Percentiles rank a stretch among this genome's conserved stretches.
Conservation (phyloP, 2,888 invertebrate species). For the Idaea dimidiata region DNA sequence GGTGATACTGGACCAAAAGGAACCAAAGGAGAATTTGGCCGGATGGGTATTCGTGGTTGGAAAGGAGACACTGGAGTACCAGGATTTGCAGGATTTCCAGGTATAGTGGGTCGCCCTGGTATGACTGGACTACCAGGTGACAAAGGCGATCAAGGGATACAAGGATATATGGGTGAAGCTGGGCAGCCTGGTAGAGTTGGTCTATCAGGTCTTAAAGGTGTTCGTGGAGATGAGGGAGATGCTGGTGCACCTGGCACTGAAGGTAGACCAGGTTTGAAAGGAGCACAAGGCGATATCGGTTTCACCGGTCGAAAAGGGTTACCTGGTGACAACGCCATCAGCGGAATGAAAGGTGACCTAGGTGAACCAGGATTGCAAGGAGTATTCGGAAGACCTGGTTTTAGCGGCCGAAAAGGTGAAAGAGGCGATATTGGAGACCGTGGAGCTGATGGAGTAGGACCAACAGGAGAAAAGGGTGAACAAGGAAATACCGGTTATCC, state of each 20-base stretch:
- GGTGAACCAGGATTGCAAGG: constrained; percentile 76
- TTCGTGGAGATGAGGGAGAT: constrained; percentile 43
- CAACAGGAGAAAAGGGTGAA: constrained; percentile 82
- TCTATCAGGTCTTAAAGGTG: constrained; percentile 47
- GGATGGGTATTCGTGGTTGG: constrained; percentile 54
- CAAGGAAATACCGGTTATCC: constrained; percentile 81
- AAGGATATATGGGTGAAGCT: constrained; percentile 53
- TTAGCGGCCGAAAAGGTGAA: constrained; percentile 64
- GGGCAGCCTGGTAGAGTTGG: constrained; percentile 76
- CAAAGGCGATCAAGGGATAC: constrained; percentile 88
- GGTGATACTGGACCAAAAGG: constrained; percentile 75
- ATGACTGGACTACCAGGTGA: constrained; percentile 81
- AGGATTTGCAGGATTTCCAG: constrained; percentile 71
- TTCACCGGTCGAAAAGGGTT: constrained; percentile 77
- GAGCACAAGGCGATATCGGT: constrained; percentile 77
- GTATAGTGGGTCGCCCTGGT: constrained; percentile 54
- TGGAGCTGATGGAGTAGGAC: constrained; percentile 70
- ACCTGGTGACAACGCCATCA: constrained; percentile 82
- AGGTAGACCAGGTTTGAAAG: constrained; percentile 65
- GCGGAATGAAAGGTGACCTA: constrained; percentile 82
- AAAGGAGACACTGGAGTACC: constrained; percentile 57
- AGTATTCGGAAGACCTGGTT: constrained; percentile 62
- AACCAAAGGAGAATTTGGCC: constrained; percentile 79
- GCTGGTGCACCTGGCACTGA: constrained; percentile 44
- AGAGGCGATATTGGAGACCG: constrained; percentile 81